These are phyloP conservation scores for Artemia sinica DNA, from an alignment of 2,888 invertebrate species.

Conservation along the genomic window DNA sequence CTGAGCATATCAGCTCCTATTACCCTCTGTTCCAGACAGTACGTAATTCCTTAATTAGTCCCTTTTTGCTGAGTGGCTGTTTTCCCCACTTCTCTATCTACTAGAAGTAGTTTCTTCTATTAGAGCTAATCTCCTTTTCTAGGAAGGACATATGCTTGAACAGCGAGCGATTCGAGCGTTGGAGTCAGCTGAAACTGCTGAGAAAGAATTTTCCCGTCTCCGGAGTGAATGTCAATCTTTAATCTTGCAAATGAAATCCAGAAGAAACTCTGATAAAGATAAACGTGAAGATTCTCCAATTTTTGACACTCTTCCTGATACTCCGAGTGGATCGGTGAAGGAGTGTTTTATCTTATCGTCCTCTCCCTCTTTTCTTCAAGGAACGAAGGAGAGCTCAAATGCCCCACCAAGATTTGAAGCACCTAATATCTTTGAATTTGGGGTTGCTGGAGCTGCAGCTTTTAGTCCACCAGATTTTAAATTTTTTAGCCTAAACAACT, in stretches of 20 bases:
- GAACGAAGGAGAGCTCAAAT: background rate
- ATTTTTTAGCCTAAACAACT: background rate
- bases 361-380: background rate
- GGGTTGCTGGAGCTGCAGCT: background rate
- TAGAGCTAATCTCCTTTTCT: background rate
- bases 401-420: background rate
- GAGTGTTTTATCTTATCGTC: background rate
- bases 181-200: background rate
- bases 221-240: slow-evolving; percentile 2
- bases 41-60: no score
- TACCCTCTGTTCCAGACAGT: no score
- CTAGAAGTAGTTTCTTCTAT: no score
- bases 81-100: no score
- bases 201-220: slow-evolving; percentile 4
- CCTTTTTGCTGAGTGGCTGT: no score
- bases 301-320: slow-evolving; percentile 1
- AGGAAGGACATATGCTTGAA: slow-evolving; percentile 5
- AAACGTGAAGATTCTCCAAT: slow-evolving; percentile 4
- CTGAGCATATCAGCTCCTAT: no score
- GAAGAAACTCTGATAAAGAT: background rate
- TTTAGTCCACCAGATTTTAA: slow-evolving; percentile 1
- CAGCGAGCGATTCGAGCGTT: slow-evolving; percentile 8
- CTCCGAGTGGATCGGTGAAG: background rate
- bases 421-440: background rate
- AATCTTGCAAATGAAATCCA: slow-evolving; percentile 9